phyloP scores from a whole-genome alignment of 2,888 invertebrate genomes.

The Cephonodes hylas region DNA sequence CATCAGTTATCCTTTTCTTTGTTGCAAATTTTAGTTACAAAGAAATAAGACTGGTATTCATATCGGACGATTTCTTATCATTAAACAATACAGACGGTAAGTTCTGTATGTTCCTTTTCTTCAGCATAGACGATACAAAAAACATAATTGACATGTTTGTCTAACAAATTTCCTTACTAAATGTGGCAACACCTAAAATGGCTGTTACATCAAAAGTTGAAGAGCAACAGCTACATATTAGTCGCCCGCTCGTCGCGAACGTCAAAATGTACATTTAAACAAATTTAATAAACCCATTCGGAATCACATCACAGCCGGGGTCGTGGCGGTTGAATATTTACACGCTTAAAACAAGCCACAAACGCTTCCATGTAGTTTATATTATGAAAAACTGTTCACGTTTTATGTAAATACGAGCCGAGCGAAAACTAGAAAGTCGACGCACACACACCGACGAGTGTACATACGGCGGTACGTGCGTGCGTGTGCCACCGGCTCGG shows the following conservation, averaged over 20 bases:
- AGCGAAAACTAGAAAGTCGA: conserved; percentile 81
- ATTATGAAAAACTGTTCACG: conserved; percentile 80
- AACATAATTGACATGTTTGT: not conserved
- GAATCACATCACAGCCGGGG: conserved; percentile 55
- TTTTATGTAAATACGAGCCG: conserved; percentile 76
- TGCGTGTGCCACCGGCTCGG: conserved; percentile 50
- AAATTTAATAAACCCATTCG: conserved; percentile 65
- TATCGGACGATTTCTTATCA: no score
- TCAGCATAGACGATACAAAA: no score
- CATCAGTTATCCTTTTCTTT: no score
- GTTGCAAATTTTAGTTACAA: no score
- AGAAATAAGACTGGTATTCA: no score
- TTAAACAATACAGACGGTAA: no score
- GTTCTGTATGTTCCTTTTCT: no score
- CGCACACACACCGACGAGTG: conserved; percentile 51
- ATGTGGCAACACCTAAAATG: conserved; percentile 29
- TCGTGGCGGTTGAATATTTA: conserved; percentile 69
- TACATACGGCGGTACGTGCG: conserved; percentile 29
- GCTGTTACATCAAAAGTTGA: conserved; percentile 20
- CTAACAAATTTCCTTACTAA: not conserved
- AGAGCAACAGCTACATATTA: conserved; percentile 32
- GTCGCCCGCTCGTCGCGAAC: conserved; percentile 29
- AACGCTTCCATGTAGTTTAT: conserved; percentile 69
- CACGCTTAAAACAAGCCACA: conserved; percentile 57
- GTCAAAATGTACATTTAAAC: conserved; percentile 55